These are phyloP conservation scores for Periplaneta americana DNA, from an alignment of 1,140 invertebrate genomes.

Conservation along the genomic window DNA sequence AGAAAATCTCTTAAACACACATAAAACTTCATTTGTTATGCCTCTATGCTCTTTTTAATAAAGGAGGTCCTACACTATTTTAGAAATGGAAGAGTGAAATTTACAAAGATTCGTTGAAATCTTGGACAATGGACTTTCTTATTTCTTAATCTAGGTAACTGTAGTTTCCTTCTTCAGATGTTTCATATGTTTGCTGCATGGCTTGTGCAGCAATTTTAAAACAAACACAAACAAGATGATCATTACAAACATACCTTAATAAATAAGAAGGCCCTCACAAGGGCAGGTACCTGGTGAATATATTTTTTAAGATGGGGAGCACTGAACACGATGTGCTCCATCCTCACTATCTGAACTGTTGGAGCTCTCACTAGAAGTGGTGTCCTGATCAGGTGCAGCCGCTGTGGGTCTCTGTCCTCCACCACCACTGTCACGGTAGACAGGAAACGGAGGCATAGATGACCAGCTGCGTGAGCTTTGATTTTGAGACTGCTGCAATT, in stretches of 20 bases:
- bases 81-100: not conserved
- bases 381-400: not conserved
- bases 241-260: not conserved
- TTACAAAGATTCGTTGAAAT: not conserved
- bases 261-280: not conserved
- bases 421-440: not conserved
- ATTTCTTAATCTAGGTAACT: not conserved
- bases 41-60: not conserved
- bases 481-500: not conserved
- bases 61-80: not conserved
- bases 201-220: not conserved
- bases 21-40: not conserved
- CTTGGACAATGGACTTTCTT: not conserved
- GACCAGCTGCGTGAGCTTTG: not conserved
- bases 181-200: not conserved
- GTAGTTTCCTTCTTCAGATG: not conserved
- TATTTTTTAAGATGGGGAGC: slow-evolving; percentile 32
- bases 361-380: not conserved
- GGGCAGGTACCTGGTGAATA: not conserved
- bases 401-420: not conserved
- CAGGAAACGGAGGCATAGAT: not conserved
- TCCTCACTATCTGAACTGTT: slow-evolving; percentile 26
- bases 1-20: not conserved
- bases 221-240: not conserved
- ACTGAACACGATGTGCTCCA: slow-evolving; percentile 26